Evolutionary conservation across 2,113 vertebrate species (phyloP), one percentile per base, ranked within the genome.

Genomic region (Donacobius atricapilla): DNA sequence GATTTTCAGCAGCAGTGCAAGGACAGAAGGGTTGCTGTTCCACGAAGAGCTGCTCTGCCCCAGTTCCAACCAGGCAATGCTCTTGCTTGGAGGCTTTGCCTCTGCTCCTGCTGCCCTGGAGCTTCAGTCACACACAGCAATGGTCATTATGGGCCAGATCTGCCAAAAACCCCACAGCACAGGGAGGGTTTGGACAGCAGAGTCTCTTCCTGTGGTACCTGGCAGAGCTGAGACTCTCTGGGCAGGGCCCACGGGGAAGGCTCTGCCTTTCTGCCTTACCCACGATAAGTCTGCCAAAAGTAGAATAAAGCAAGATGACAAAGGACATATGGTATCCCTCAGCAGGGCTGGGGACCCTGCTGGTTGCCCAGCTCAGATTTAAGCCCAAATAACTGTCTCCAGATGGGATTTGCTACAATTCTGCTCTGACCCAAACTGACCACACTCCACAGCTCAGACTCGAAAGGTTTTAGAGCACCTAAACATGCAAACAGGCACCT

Each of bases 381-480:
- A 92, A 93, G 70, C 56, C 80, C 86, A 73, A 93, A 77, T 40
- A 80, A 80, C 45, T 13, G 6, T 47, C 58, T 95, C 94, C 95
- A 93, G 91, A 90, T 95, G 80, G 89, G 79, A 94, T 92, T 90
- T 94, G 94, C 76, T 87, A 83, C 60, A 25, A 80, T 81, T 95
- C 86, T 71, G 63, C 89, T 44, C 64, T 92, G 89, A 93, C 94
- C 95, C 91, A 93, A 95, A 83, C 80, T 90, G 83, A 87, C 93
- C 89, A 77, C 78, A 0, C 70, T 79, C 61, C 4, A 4, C 58
- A 94, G 95, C 86, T 90, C 83, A 90, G 87, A 87, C 70, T 87
- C 44, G 14, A 40, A 45, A 63, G 64, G 83, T 89, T 91, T 94
- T 87, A 68, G 64, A 64, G 91, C 60, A 93, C 89, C 89, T 87